Evolutionary conservation across 2,113 vertebrate species (phyloP).

Genomic region (Caloenas nicobarica): DNA sequence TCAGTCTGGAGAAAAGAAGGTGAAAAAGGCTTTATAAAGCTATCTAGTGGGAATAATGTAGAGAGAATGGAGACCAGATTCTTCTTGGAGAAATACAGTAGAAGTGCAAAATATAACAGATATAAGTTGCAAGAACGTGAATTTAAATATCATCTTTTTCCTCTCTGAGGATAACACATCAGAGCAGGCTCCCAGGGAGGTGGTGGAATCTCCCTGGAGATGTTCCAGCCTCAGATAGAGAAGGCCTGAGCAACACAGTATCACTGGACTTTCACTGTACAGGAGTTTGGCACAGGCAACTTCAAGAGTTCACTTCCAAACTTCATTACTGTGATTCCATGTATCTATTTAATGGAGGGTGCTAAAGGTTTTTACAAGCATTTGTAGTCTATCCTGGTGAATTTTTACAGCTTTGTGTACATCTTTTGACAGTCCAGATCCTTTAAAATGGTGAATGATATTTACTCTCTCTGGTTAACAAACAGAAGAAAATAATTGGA

Average conservation of each 20-base stretch:
- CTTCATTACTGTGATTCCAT: neutral
- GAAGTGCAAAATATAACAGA: neutral
- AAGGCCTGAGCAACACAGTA: neutral
- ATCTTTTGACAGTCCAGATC: neutral
- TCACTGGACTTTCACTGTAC: neutral
- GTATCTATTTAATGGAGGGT: neutral
- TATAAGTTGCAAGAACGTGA: neutral
- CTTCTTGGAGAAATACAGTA: neutral
- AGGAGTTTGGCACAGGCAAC: neutral
- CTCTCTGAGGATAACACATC: accelerated
- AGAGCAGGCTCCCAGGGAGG: neutral
- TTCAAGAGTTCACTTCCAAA: neutral
- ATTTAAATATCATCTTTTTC: neutral
- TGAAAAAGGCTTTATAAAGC: neutral
- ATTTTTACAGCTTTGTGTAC: neutral
- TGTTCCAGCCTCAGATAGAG: neutral
- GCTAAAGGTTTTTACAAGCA: neutral
- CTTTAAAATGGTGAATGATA: neutral
- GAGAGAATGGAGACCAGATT: neutral
- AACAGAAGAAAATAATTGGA: neutral
- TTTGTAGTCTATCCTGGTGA: neutral
- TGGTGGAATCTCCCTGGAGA: neutral
- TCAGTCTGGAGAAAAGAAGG: neutral
- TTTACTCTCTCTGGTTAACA: neutral
- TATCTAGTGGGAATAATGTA: neutral